phyloP scores from a whole-genome alignment of 2,113 vertebrate genomes.

The Phoenicopterus ruber region DNA sequence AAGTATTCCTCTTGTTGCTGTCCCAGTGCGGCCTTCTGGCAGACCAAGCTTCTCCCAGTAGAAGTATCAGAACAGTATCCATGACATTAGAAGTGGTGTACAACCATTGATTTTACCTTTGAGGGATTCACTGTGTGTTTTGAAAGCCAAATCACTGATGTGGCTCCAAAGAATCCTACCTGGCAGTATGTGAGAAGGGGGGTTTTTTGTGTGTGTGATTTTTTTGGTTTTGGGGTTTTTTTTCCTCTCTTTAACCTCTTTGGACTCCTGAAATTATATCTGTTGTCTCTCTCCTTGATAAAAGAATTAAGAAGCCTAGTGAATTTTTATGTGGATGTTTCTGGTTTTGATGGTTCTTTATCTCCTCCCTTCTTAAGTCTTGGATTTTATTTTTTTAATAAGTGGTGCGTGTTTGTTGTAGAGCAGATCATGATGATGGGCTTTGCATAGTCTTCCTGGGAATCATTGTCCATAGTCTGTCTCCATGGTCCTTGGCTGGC shows the following conservation, averaged over 20 bases:
- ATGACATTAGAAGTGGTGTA: not conserved
- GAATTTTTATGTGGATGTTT: not conserved
- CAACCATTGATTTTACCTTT: not conserved
- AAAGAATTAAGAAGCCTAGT: not conserved
- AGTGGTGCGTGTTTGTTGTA: not conserved
- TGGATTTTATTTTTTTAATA: not conserved
- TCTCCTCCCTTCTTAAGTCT: not conserved
- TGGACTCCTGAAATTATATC: not conserved
- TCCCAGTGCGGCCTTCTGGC: not conserved
- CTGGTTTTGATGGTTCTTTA: not conserved
- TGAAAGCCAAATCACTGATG: not conserved
- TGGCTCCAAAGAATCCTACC: not conserved
- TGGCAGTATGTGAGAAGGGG: not conserved
- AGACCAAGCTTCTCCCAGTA: not conserved
- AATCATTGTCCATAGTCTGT: not conserved
- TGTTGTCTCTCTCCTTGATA: not conserved
- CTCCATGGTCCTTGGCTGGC: not conserved
- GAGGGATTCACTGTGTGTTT: not conserved
- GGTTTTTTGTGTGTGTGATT: rapidly evolving
- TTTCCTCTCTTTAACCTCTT: not conserved
- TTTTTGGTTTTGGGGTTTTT: not conserved
- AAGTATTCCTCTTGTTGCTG: not conserved
- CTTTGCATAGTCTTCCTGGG: not conserved
- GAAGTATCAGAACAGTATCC: not conserved
- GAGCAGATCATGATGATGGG: not conserved